A percentile compares a stretch with the other conserved stretches of the same genome.
Evolutionary conservation across 2,113 vertebrate species (phyloP).

Genomic region (Callipepla squamata): DNA sequence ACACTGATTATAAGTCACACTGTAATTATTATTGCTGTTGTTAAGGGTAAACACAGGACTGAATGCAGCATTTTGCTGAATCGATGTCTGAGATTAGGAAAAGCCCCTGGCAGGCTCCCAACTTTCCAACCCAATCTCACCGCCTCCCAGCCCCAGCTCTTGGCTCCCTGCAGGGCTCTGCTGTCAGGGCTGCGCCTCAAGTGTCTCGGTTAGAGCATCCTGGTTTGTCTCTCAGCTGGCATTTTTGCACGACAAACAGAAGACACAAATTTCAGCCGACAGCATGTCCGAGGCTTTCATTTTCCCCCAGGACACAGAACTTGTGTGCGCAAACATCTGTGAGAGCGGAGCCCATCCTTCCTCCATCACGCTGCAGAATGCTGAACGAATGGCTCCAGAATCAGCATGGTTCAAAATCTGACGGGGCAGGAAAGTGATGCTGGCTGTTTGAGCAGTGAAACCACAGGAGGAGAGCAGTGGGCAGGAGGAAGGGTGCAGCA

Average conservation of each 20-base stretch:
- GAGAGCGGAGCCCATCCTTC: background rate
- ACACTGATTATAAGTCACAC: background rate
- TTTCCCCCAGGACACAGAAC: background rate
- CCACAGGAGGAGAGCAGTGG: background rate
- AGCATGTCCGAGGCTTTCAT: background rate
- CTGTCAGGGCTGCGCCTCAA: fast-evolving
- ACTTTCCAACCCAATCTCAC: background rate
- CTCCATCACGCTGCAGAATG: fast-evolving
- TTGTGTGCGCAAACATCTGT: background rate
- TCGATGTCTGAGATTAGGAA: fast-evolving
- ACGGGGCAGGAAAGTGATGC: background rate
- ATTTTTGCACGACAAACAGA: fast-evolving
- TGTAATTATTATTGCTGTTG: background rate
- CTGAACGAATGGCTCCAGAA: background rate
- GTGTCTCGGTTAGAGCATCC: background rate
- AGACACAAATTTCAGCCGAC: background rate
- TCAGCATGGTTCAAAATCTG: background rate
- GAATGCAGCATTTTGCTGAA: background rate
- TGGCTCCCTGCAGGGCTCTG: fast-evolving
- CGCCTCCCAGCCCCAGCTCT: background rate
- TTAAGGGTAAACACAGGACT: background rate
- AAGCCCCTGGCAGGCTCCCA: background rate
- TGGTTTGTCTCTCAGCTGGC: fast-evolving
- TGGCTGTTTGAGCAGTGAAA: background rate
- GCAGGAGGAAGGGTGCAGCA: background rate